phyloP scores from a whole-genome alignment of 2,797 vertebrate species.

The Tokudaia tokunoshimensis region DNA sequence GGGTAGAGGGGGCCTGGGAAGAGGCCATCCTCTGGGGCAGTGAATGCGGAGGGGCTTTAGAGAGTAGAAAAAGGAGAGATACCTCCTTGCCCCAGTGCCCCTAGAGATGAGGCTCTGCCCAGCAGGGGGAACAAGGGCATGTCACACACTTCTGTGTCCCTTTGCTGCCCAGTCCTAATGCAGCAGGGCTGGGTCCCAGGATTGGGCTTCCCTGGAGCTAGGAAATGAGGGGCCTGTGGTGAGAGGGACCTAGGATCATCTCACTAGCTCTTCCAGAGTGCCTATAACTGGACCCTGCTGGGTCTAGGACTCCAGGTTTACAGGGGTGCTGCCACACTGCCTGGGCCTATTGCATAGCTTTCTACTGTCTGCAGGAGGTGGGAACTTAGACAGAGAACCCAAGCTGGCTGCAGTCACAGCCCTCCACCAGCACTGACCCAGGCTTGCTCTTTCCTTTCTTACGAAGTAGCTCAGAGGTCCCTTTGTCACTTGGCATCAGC shows the following conservation, averaged over 20 bases:
- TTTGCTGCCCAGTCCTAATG: neutral
- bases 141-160: neutral
- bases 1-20: neutral
- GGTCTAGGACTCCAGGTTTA: neutral
- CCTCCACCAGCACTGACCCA: conserved; percentile 85
- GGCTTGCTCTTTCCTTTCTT: conserved; percentile 90
- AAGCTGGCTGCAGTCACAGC: neutral
- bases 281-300: neutral
- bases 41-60: neutral
- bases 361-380: neutral
- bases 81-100: neutral
- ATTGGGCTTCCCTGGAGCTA: neutral
- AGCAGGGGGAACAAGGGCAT: neutral
- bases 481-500: conserved; percentile 83
- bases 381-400: neutral
- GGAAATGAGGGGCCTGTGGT: neutral
- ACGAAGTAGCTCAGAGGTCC: conserved; percentile 82
- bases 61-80: neutral
- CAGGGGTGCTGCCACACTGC: neutral
- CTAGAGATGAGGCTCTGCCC: neutral
- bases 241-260: neutral
- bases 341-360: neutral
- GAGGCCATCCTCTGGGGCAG: neutral
- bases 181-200: neutral
- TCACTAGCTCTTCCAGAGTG: neutral